Conservation (phyloP, 2,797 vertebrate genomes). For the Cephalopachus bancanus region DNA sequence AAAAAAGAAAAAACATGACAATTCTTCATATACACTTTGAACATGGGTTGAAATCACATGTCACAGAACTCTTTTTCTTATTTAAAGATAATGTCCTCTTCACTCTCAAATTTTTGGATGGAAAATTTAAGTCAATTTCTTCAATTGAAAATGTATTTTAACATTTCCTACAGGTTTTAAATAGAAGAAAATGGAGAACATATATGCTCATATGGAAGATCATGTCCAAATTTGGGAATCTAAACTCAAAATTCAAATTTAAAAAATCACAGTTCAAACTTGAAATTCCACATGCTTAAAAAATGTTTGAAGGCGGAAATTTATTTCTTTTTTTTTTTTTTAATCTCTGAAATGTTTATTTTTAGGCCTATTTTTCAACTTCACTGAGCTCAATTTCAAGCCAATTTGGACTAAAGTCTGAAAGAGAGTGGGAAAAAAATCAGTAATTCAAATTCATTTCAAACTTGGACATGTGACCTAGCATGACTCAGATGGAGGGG, state of each 20-base stretch:
- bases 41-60: neutral
- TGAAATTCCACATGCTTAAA: slow-evolving; percentile 59
- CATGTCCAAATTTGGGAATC: neutral
- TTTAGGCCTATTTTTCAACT: slow-evolving; percentile 68
- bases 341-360: slow-evolving; percentile 59
- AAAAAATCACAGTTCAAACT: neutral
- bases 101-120: neutral
- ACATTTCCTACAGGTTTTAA: neutral
- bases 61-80: neutral
- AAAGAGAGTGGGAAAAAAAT: slow-evolving; percentile 59
- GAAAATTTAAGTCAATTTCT: neutral
- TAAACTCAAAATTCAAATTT: slow-evolving; percentile 47
- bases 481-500: neutral
- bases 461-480: slow-evolving; percentile 27
- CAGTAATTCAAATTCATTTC: slow-evolving; percentile 64
- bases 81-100: slow-evolving; percentile 33
- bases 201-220: neutral
- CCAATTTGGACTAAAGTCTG: slow-evolving; percentile 63
- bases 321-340: neutral
- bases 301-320: slow-evolving; percentile 64
- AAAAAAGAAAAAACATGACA: neutral
- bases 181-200: neutral
- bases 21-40: neutral
- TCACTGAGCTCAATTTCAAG: slow-evolving; percentile 3
- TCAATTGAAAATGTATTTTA: slow-evolving; percentile 22